Evolutionary conservation across 1,140 invertebrate species (phyloP).

Genomic region (Sitobion miscanthi): DNA sequence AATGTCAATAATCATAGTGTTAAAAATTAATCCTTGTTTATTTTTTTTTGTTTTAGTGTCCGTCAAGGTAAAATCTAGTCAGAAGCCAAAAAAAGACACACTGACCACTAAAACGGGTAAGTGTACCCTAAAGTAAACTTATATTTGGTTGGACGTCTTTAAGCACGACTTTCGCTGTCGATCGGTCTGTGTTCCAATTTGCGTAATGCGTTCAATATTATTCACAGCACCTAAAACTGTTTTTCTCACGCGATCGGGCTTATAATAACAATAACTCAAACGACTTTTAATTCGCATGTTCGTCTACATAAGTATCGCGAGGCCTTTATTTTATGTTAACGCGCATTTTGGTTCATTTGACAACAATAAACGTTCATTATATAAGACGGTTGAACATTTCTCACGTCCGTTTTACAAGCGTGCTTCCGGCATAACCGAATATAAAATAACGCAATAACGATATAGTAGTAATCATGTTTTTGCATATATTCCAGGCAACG

Average conservation of each 20-base stretch:
- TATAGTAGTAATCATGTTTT: not conserved
- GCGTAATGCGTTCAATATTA: conserved; percentile 4
- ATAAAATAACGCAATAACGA: too few relatives aligned
- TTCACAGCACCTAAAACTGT: not conserved
- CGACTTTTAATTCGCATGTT: not conserved
- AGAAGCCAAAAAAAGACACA: conserved; percentile 35
- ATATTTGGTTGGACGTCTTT: not conserved
- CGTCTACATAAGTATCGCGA: not conserved
- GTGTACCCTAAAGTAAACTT: not conserved
- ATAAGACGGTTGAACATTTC: not conserved
- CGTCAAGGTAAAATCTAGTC: conserved; percentile 23
- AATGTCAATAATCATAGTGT: not conserved
- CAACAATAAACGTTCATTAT: not conserved
- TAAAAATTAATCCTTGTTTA: not conserved
- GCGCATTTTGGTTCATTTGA: not conserved
- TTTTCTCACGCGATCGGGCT: not conserved
- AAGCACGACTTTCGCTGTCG: not conserved
- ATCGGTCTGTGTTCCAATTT: not conserved
- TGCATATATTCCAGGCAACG: conserved; percentile 61
- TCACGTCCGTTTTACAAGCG: not conserved
- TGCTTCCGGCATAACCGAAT: not conserved
- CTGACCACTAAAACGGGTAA: conserved; percentile 7
- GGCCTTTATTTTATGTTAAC: not conserved
- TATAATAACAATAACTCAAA: not conserved
- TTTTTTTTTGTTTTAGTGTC: conserved; percentile 6